Evolutionary conservation across 92 coral and sea anemone genomes (phyloP).

Genomic region (Heteractis magnifica): DNA sequence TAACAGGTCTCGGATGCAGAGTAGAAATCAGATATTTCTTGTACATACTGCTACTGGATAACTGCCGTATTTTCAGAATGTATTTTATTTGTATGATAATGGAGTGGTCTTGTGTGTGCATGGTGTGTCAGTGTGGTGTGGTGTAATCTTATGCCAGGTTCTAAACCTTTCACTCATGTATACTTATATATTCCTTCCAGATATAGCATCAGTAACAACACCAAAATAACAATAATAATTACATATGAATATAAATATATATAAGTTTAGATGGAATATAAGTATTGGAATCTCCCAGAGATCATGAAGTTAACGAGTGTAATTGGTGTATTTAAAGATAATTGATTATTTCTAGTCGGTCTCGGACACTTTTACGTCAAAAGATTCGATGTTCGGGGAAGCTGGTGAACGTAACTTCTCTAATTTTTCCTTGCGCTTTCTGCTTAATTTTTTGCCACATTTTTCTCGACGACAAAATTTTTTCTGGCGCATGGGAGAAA

Average conservation of each 20-base stretch:
- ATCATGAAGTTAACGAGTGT: neutral
- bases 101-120: neutral
- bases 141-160: neutral
- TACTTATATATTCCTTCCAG: neutral
- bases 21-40: neutral
- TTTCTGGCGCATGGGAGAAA: neutral
- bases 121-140: neutral
- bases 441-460: neutral
- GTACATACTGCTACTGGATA: neutral
- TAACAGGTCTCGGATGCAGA: neutral
- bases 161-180: neutral
- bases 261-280: neutral
- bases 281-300: conserved; percentile 9
- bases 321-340: conserved; percentile 2
- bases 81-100: neutral
- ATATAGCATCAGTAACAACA: neutral
- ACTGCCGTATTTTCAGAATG: neutral
- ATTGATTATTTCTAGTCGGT: neutral
- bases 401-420: neutral
- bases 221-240: neutral
- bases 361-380: neutral
- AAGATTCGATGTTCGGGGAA: neutral
- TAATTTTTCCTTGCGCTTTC: neutral
- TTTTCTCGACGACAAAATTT: neutral
- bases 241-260: conserved; percentile 6